Base-by-base conservation (phyloP, 1,140 invertebrate species). In the Anastrepha obliqua region DNA sequence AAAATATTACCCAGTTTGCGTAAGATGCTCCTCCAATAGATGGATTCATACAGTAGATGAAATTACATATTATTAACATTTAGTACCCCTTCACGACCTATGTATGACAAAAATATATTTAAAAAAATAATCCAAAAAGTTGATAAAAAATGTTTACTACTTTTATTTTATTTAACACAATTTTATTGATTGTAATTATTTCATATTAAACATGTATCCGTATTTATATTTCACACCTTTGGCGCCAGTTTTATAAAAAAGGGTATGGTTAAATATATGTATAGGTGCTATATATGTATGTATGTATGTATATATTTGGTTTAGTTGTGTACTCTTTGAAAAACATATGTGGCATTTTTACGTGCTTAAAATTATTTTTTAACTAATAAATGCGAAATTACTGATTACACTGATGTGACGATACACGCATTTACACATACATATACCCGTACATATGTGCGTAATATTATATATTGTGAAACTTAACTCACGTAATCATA, bases 341-440 rank as follows among this genome's bases (percentile, higher is more conserved):
- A 55, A 55, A 55, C 2, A 55, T 2, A 55, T 55, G 11, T 55
- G 51, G 5, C 15, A 47, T 74, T 44, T 44, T 44, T 4, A 44
- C 44, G 39, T 74, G 42, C 67, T 74, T 44, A 44, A 47, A 17
- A 44, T 47, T 74, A 15, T 1, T 3, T 62, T 62, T 62, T 13
- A 74, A 74, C 67, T 74, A 74, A 74, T 74, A 74, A 74, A 74
- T 74, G 67, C 67, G 39, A 47, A 74, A 74, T 47, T 74, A 6
- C 67, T 47, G 11, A 55, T 6, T 55, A 55, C 11, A 55, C 51
- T 55, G 51, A 11, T 55, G 15, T 11, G 17, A 6, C 42, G 42
- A 17, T 74, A 3, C 11, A 74, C 4, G 13, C 9, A 2, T 44
- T 47, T 2, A 29, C 64, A 20, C 17, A 17, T 7, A 58, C 55